Conservation (phyloP, 2,113 vertebrate species). For the Notarius quadriscutis region DNA sequence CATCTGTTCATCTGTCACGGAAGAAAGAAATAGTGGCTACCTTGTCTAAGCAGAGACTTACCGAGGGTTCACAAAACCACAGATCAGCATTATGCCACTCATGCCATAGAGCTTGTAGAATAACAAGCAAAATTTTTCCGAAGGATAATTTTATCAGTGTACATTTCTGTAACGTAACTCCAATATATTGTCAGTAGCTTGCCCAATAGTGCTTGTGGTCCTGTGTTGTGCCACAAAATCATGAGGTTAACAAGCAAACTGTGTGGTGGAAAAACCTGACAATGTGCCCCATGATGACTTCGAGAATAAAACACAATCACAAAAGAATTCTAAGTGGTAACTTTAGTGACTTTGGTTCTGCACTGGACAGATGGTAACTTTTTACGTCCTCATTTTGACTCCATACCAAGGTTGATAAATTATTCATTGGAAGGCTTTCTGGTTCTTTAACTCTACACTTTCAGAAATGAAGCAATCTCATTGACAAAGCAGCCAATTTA, state of each 20-base stretch:
- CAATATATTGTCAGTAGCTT: neutral
- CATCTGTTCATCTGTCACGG: slow-evolving; percentile 15
- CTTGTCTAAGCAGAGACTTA: neutral
- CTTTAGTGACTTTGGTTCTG: neutral
- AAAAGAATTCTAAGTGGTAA: neutral
- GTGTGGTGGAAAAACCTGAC: neutral
- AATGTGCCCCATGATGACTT: neutral
- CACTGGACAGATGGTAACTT: neutral
- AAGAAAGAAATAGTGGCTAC: neutral
- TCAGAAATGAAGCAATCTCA: neutral
- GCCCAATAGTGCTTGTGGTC: neutral
- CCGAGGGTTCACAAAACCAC: slow-evolving; percentile 10
- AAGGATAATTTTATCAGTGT: neutral
- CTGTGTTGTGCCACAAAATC: neutral
- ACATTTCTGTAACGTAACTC: neutral
- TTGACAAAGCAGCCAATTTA: neutral
- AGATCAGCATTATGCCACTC: neutral
- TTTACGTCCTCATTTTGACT: neutral
- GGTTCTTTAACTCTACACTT: neutral
- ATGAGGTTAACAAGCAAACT: neutral
- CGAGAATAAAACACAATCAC: neutral
- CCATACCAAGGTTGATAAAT: neutral
- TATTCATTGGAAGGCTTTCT: neutral
- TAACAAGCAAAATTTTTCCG: neutral
- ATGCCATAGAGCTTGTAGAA: neutral